These are phyloP conservation scores for Fulica atra DNA, from an alignment of 2,113 vertebrate genomes.

Conservation along the genomic window DNA sequence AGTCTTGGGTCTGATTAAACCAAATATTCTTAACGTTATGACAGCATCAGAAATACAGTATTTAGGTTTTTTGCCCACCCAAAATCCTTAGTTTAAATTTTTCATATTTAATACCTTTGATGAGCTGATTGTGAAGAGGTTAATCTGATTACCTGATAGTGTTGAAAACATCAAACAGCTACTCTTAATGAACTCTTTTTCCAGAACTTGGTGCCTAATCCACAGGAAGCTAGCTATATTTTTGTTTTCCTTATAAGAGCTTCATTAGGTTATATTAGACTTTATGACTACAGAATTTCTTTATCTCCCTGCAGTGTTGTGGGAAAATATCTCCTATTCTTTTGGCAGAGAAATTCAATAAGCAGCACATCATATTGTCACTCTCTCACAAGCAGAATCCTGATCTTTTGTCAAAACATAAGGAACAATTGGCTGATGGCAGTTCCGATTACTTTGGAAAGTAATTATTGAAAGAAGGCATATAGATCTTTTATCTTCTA, in stretches of 20 bases:
- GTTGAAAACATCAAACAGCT: not conserved
- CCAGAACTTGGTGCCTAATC: not conserved
- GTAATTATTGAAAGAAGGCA: constrained; percentile 16
- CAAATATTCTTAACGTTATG: not conserved
- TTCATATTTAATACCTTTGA: not conserved
- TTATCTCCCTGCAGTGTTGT: not conserved
- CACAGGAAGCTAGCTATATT: not conserved
- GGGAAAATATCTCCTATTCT: not conserved
- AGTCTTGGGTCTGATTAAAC: not conserved
- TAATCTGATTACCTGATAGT: not conserved
- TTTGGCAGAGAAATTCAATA: not conserved
- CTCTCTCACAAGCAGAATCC: not conserved
- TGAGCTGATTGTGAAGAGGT: not conserved
- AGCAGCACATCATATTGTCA: not conserved
- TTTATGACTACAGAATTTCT: not conserved
- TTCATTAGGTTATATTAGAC: not conserved
- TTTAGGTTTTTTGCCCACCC: not conserved
- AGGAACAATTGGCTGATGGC: constrained; percentile 12
- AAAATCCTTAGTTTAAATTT: not conserved
- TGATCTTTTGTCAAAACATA: not conserved
- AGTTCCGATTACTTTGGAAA: not conserved
- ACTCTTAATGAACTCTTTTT: not conserved
- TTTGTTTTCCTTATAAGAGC: not conserved
- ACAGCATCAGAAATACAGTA: not conserved
- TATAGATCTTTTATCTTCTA: constrained; percentile 12